Base-by-base conservation (phyloP, 2,888 invertebrate genomes). In the Drosophila tripunctata region DNA sequence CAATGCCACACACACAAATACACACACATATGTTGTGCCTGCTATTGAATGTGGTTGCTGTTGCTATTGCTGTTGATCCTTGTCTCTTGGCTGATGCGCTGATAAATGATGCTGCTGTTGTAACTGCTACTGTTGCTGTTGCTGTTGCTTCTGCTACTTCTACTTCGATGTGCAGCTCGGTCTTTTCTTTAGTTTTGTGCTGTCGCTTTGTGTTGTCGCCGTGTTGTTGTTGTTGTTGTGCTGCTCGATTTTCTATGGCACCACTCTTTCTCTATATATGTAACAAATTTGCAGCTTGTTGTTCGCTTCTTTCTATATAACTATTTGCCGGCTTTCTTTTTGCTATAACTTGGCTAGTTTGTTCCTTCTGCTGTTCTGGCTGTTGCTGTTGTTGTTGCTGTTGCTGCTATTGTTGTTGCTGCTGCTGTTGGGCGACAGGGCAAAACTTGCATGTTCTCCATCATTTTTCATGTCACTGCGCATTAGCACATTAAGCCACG, bases 381-480 rank as follows among this genome's bases (percentile, higher is more conserved):
- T 27, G 27, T 27, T 27, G 21, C 3, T 44, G 6, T 8, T 33
- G 31, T 12, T 12, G 12, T 5, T 15, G 2, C 17, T 38, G 27
- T 14, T 48, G 41, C 21, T 21, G 21, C 3, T 21, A 4, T 24
- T 19, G 31, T 58, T 45, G 8, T 12, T 35, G 35, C 35, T 17
- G 35, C 15, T 17, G 1, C 19, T 40, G 30, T 15, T 50, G 45
- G 67, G 43, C 65, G 65, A 55, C 51, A 58, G 58, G 67, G 65
- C 65, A 63, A 67, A 75, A 75, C 77, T 75, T 75, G 75, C 83
- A 77, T 66, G 87, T 67, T 79, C 77, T 85, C 77, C 87, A 85
- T 86, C 87, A 83, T 83, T 87, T 83, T 83, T 83, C 83, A 83
- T 83, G 83, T 87, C 83, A 87, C 71, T 77, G 86, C 72, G 71